Percentiles rank a stretch among this genome's conserved stretches.
Conservation (phyloP, 2,113 vertebrate genomes). For the Rhinoderma darwinii region DNA sequence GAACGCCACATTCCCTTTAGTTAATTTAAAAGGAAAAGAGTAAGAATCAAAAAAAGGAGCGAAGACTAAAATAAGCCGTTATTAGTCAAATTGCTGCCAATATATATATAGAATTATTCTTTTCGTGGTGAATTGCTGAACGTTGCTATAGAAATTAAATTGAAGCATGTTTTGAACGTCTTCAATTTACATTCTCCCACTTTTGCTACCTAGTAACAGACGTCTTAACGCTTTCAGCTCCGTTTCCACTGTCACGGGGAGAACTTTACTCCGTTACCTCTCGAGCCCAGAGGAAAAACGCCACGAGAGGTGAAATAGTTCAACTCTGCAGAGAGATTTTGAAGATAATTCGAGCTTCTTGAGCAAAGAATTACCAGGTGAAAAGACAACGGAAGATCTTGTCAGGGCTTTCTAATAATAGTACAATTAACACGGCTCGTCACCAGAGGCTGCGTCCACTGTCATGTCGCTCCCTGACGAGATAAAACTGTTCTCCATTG, state of each 20-base stretch:
- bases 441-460: not conserved
- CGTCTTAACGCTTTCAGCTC: constrained; percentile 31
- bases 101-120: constrained; percentile 17
- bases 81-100: constrained; percentile 53
- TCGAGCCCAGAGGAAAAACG: not conserved
- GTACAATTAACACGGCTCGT: constrained; percentile 19
- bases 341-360: not conserved
- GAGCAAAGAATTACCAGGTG: constrained; percentile 31
- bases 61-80: constrained; percentile 29
- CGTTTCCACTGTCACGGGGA: not conserved
- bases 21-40: not conserved
- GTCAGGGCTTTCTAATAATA: constrained; percentile 42
- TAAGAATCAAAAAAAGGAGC: not conserved
- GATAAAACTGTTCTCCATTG: constrained; percentile 7
- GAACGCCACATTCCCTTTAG: not conserved
- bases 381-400: not conserved
- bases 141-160: constrained; percentile 56
- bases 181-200: not conserved
- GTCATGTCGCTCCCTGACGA: not conserved
- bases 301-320: constrained; percentile 19
- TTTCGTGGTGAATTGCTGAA: not conserved
- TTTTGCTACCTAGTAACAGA: constrained; percentile 38
- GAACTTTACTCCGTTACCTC: too few species aligned
- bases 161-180: constrained; percentile 36
- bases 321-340: constrained; percentile 21